Evolutionary conservation across 2,888 invertebrate species (phyloP).

Genomic region (Pyrochroa serraticornis): DNA sequence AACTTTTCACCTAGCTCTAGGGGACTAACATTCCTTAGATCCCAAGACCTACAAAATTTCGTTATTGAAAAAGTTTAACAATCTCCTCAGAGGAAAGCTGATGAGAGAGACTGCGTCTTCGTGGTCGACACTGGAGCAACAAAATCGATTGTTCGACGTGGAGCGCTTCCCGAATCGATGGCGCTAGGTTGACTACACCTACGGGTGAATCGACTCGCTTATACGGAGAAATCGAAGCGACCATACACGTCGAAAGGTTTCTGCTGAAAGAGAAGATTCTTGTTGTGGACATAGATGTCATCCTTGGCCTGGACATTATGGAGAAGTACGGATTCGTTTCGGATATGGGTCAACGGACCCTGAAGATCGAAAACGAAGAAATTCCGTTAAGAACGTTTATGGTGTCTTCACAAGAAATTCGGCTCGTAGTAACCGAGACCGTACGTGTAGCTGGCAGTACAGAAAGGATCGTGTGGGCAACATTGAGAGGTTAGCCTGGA

Average conservation of each 20-base stretch:
- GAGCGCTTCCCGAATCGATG: background rate
- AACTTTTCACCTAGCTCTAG: background rate
- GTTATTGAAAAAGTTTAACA: no score
- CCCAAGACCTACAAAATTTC: no score
- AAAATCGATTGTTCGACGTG: background rate
- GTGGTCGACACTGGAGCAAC: no score
- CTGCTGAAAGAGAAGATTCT: background rate
- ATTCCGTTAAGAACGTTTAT: no score
- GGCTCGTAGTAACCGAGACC: no score
- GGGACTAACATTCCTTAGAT: background rate
- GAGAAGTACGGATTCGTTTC: background rate
- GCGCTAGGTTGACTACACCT: background rate
- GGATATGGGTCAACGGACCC: background rate
- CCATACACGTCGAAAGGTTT: background rate
- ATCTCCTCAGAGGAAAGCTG: no score
- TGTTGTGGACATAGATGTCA: background rate
- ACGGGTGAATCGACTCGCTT: background rate
- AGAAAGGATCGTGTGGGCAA: no score
- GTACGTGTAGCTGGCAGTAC: no score
- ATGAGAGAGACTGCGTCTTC: no score
- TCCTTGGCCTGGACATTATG: background rate
- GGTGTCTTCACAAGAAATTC: no score
- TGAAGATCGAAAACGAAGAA: background rate
- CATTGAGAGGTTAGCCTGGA: no score
- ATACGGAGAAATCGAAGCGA: no score